Percentiles rank a stretch among this genome's conserved stretches.
Evolutionary conservation across 2,113 vertebrate species (phyloP).

Genomic region (Eurystomus gularis): DNA sequence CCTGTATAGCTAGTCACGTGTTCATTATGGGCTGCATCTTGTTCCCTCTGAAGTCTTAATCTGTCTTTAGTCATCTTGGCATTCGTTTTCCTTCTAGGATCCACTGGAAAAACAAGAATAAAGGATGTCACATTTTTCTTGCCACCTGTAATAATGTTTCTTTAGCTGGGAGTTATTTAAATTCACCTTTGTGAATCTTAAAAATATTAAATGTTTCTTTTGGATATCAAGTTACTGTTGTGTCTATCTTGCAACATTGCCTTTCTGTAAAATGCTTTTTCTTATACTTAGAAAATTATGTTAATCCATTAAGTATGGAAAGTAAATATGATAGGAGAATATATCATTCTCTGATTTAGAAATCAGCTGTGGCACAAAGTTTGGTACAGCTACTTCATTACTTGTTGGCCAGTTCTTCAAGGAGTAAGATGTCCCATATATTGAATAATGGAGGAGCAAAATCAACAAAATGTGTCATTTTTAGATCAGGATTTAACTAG

Average conservation of each 20-base stretch:
- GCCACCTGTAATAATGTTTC: background rate
- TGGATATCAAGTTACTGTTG: background rate
- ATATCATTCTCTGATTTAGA: background rate
- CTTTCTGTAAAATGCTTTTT: background rate
- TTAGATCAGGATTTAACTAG: background rate
- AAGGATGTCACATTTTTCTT: background rate
- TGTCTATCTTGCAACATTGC: background rate
- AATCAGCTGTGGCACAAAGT: background rate
- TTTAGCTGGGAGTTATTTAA: background rate
- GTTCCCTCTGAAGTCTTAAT: background rate
- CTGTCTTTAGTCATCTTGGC: background rate
- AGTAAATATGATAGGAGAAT: background rate
- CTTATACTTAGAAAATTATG: background rate
- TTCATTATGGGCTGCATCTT: background rate
- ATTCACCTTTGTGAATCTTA: background rate
- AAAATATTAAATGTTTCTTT: background rate
- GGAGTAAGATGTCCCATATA: background rate
- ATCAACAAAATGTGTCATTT: background rate
- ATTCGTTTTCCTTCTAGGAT: background rate
- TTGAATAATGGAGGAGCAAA: background rate
- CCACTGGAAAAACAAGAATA: background rate
- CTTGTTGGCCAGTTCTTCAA: background rate
- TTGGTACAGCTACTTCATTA: background rate
- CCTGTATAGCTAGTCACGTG: background rate
- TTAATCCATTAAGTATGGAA: background rate